phyloP scores from a whole-genome alignment of 2,113 vertebrate species.

The Sarotherodon lohbergeri region DNA sequence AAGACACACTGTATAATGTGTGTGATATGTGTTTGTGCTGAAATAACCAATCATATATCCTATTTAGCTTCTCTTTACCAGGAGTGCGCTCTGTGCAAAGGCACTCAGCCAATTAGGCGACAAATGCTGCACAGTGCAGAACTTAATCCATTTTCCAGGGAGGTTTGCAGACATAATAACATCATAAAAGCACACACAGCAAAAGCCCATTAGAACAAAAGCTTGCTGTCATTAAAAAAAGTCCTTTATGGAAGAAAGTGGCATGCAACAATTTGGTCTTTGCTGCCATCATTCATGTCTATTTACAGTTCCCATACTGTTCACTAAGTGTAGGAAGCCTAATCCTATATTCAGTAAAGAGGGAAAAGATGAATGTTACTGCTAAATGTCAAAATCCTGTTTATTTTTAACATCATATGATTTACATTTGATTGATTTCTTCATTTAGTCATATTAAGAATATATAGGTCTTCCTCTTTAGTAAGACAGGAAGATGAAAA shows the following conservation, averaged over 20 bases:
- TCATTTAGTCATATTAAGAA: neutral
- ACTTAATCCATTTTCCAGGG: neutral
- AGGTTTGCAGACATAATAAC: neutral
- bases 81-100: neutral
- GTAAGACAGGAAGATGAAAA: neutral
- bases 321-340: neutral
- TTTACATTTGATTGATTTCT: neutral
- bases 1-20: neutral
- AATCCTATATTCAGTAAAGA: neutral
- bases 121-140: neutral
- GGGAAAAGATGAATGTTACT: neutral
- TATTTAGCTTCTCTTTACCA: neutral
- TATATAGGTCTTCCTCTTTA: neutral
- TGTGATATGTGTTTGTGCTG: neutral
- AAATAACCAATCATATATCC: neutral
- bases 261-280: neutral
- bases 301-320: neutral
- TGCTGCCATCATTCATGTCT: neutral
- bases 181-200: neutral
- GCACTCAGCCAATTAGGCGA: neutral
- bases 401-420: neutral
- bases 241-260: neutral
- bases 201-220: neutral
- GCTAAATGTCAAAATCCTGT: neutral
- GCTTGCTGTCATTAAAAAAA: neutral